Conservation (phyloP, 2,113 vertebrate species). For the Dromiciops gliroides region DNA sequence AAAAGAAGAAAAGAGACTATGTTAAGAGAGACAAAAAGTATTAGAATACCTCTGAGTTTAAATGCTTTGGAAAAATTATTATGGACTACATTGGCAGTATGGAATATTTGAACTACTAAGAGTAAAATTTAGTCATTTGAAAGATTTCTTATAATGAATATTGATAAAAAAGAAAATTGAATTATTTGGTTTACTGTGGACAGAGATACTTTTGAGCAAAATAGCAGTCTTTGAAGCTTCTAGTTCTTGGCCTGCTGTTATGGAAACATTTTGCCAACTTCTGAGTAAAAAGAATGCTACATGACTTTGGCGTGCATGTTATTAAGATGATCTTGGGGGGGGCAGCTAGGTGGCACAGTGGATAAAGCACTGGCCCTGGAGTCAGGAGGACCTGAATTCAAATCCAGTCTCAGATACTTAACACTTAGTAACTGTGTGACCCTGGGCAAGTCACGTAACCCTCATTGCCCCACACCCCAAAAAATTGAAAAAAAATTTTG, state of each 20-base stretch:
- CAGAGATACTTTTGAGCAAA: neutral
- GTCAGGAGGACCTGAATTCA: no score
- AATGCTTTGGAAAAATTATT: neutral
- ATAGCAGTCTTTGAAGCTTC: conserved; percentile 15
- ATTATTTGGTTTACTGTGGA: neutral
- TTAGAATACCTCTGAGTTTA: neutral
- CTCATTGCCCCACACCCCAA: no score
- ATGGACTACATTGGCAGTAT: conserved; percentile 21
- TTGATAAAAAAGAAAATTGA: neutral
- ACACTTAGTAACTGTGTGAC: no score
- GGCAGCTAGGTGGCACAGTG: no score
- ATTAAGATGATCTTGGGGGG: neutral
- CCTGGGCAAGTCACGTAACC: no score
- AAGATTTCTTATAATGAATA: conserved; percentile 26
- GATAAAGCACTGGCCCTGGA: no score
- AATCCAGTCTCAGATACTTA: no score
- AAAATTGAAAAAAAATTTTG: no score
- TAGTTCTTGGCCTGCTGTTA: neutral
- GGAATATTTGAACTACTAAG: conserved; percentile 15
- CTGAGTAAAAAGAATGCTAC: neutral
- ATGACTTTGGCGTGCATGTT: neutral
- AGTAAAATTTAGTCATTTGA: conserved; percentile 13
- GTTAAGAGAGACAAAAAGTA: neutral
- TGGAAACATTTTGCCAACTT: neutral
- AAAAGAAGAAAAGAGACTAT: neutral